Conservation (phyloP, 2,888 invertebrate species). For the Prenolepis imparis region DNA sequence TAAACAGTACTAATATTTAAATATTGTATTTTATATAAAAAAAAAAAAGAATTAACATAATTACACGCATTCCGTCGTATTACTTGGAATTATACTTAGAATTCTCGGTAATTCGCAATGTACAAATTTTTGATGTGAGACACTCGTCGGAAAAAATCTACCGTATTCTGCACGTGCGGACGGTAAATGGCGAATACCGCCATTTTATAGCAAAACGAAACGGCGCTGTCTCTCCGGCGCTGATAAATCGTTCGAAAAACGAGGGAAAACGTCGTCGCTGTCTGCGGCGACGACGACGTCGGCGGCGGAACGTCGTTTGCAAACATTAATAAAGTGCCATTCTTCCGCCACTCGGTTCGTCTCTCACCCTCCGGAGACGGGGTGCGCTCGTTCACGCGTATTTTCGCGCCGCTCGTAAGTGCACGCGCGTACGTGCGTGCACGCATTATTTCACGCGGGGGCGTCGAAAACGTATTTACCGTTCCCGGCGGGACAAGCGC, state of each 20-base stretch:
- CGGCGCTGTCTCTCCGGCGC: slow-evolving; percentile 34
- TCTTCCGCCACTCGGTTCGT: slow-evolving; percentile 72
- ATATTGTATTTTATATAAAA: too few species aligned
- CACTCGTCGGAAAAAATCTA: slow-evolving; percentile 20
- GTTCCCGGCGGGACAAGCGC: slow-evolving; percentile 80
- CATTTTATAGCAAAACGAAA: slow-evolving; percentile 44
- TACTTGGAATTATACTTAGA: too few species aligned
- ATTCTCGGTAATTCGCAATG: too few species aligned
- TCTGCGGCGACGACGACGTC: background rate
- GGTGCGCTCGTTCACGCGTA: slow-evolving; percentile 63
- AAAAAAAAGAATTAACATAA: too few species aligned
- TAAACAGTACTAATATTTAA: too few species aligned
- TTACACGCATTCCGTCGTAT: too few species aligned
- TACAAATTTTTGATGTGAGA: too few species aligned
- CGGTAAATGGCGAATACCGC: slow-evolving; percentile 24
- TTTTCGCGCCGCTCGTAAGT: slow-evolving; percentile 66
- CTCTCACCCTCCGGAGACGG: slow-evolving; percentile 65
- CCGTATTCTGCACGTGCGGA: slow-evolving; percentile 21
- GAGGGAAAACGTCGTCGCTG: slow-evolving; percentile 28
- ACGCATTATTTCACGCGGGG: slow-evolving; percentile 76
- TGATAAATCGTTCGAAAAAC: slow-evolving; percentile 48
- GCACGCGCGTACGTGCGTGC: slow-evolving; percentile 56
- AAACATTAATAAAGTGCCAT: slow-evolving; percentile 73
- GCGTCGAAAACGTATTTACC: slow-evolving; percentile 80
- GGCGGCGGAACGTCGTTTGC: slow-evolving; percentile 50